Conservation (phyloP, 2,797 vertebrate species). For the Crocidura indochinensis region DNA sequence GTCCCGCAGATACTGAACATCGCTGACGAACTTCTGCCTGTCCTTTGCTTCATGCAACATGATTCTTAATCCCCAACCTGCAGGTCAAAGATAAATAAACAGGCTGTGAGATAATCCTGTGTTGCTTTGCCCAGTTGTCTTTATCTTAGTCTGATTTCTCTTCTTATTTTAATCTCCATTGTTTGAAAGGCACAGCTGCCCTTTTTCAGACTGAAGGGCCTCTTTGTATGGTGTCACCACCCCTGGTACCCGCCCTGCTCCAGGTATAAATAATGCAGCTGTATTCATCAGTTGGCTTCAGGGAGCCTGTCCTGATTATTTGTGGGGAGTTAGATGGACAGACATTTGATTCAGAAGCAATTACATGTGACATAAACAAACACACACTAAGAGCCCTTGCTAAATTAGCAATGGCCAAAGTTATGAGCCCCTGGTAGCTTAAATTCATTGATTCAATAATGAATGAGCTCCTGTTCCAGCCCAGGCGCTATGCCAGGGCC, state of each 20-base stretch:
- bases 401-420: background rate
- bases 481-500: background rate
- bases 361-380: background rate
- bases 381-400: background rate
- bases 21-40: conserved; percentile 81
- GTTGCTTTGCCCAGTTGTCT: conserved; percentile 9
- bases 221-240: background rate
- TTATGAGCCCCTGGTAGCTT: background rate
- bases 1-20: conserved; percentile 72
- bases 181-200: conserved; percentile 56
- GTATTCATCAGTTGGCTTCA: background rate
- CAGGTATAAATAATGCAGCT: conserved; percentile 60
- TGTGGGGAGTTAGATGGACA: background rate
- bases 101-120: background rate
- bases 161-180: conserved; percentile 59
- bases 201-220: conserved; percentile 28
- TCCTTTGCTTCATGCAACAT: conserved; percentile 79
- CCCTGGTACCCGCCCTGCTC: conserved; percentile 27
- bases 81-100: conserved; percentile 37
- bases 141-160: conserved; percentile 37
- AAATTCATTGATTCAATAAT: background rate
- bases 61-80: conserved; percentile 76
- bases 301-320: conserved; percentile 37
- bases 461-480: background rate
- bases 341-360: conserved; percentile 41